These are phyloP conservation scores for Netelia fuscicornis DNA, from an alignment of 2,888 invertebrate species.

Conservation along the genomic window DNA sequence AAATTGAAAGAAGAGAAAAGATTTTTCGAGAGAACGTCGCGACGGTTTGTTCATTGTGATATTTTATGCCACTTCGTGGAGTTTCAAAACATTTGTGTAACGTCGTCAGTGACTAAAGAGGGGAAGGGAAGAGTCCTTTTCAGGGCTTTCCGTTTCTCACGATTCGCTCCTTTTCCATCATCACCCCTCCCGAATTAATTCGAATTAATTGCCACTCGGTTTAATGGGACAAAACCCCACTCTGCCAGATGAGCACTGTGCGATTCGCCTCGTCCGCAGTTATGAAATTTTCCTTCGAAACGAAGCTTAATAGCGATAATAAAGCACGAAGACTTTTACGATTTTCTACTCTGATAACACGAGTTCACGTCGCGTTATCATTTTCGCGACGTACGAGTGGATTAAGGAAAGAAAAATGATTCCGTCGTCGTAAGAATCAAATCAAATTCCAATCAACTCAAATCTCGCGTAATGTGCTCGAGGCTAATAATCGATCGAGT, in stretches of 20 bases:
- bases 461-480: too few relatives aligned
- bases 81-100: background rate
- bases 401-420: too few relatives aligned
- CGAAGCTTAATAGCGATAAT: slow-evolving; percentile 52
- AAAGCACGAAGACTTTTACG: slow-evolving; percentile 39
- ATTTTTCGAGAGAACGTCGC: too few relatives aligned
- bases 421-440: too few relatives aligned
- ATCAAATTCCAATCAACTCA: too few relatives aligned
- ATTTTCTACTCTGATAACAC: background rate
- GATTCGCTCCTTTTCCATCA: background rate
- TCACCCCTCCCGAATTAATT: slow-evolving; percentile 59
- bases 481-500: too few relatives aligned
- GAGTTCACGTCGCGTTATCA: background rate
- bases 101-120: background rate
- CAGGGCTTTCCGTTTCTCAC: slow-evolving; percentile 29
- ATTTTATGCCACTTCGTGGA: too few relatives aligned
- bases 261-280: slow-evolving; percentile 44
- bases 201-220: slow-evolving; percentile 63
- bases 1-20: too few relatives aligned
- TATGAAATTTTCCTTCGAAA: slow-evolving; percentile 44
- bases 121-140: slow-evolving; percentile 1
- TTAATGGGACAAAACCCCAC: slow-evolving; percentile 55
- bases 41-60: too few relatives aligned
- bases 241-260: slow-evolving; percentile 15
- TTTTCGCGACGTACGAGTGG: background rate